These are phyloP conservation scores for Rutilus rutilus DNA, from an alignment of 2,113 vertebrate species.

Conservation along the genomic window DNA sequence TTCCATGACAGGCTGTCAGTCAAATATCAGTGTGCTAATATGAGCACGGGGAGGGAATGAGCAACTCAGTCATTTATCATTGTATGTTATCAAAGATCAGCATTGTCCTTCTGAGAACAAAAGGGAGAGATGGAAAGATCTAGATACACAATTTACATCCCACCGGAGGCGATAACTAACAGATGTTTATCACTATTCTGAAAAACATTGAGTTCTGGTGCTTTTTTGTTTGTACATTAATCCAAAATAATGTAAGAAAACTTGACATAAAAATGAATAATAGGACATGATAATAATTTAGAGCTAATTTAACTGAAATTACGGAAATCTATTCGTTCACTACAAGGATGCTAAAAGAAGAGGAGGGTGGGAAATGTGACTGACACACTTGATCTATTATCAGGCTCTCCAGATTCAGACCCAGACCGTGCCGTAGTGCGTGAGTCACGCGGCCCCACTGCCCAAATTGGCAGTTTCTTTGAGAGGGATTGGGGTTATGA, in stretches of 20 bases:
- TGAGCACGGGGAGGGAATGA: conserved; percentile 21
- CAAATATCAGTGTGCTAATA: conserved; percentile 48
- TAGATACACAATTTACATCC: conserved; percentile 26
- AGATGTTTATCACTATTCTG: conserved; percentile 26
- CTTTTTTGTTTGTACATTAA: conserved; percentile 7
- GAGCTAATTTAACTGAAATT: background rate
- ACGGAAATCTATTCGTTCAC: background rate
- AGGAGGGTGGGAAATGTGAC: conserved; percentile 43
- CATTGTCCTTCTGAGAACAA: conserved; percentile 36
- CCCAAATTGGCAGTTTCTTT: conserved; percentile 58
- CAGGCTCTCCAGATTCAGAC: conserved; percentile 51
- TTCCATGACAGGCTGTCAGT: conserved; percentile 41
- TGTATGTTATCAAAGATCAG: conserved; percentile 19
- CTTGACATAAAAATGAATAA: background rate
- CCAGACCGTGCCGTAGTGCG: conserved; percentile 38
- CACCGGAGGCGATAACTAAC: background rate
- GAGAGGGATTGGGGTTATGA: conserved; percentile 52
- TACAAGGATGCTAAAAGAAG: background rate
- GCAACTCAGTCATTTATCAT: conserved; percentile 15
- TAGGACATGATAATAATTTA: background rate
- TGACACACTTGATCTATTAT: conserved; percentile 60
- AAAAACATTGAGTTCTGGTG: background rate
- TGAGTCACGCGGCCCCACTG: conserved; percentile 48
- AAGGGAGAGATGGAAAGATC: conserved; percentile 29
- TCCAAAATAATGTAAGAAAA: background rate